A percentile compares a stretch with the other conserved stretches of the same genome.
phyloP scores from a whole-genome alignment of 2,888 invertebrate genomes.

The Spilosoma lubricipeda region DNA sequence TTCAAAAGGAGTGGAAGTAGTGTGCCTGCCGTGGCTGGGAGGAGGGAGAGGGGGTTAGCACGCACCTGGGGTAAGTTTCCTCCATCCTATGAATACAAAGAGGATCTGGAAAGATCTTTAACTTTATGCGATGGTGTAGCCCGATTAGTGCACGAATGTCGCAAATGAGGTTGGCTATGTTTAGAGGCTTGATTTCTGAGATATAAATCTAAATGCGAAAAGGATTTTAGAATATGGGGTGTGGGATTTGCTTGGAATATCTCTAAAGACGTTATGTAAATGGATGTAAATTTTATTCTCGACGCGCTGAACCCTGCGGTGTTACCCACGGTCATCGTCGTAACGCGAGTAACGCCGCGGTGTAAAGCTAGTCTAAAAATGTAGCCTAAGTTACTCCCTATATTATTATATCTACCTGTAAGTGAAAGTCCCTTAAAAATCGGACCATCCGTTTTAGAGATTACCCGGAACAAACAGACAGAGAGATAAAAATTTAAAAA shows the following conservation, averaged over 20 bases:
- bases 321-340: no score
- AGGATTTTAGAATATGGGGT: constrained; percentile 1
- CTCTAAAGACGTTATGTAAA: neutral
- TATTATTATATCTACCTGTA: no score
- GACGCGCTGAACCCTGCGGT: no score
- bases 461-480: no score
- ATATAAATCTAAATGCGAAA: constrained; percentile 18
- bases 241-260: neutral
- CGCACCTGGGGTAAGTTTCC: constrained; percentile 74
- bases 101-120: constrained; percentile 62
- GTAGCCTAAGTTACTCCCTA: no score
- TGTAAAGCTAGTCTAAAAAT: no score
- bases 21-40: constrained; percentile 26
- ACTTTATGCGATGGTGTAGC: constrained; percentile 50
- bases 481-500: no score
- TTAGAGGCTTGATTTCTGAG: constrained; percentile 6
- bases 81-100: constrained; percentile 81
- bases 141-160: constrained; percentile 43
- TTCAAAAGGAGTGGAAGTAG: constrained; percentile 58
- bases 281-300: no score
- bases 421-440: no score
- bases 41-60: constrained; percentile 41
- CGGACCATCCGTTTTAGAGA: no score
- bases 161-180: constrained; percentile 8
- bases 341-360: no score